phyloP scores from a whole-genome alignment of 1,140 invertebrate genomes.

The Drosophila sp. region DNA sequence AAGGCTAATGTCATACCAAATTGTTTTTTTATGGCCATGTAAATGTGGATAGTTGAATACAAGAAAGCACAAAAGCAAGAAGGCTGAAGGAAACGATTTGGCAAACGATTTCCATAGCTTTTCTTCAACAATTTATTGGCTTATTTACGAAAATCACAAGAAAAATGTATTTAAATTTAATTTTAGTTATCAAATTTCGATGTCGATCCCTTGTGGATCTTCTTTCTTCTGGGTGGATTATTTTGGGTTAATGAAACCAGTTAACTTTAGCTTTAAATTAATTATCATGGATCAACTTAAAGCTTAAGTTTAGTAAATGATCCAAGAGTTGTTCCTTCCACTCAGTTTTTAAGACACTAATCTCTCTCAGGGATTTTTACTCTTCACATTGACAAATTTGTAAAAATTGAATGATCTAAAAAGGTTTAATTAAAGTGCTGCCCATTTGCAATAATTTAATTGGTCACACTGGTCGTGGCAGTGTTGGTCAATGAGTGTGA shows the following conservation, averaged over 20 bases:
- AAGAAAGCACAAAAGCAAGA: neutral
- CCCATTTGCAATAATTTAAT: neutral
- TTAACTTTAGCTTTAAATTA: no score
- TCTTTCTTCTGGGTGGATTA: no score
- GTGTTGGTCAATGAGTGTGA: neutral
- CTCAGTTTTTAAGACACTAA: no score
- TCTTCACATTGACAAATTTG: neutral
- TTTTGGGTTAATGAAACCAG: no score
- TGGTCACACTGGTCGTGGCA: neutral
- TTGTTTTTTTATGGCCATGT: conserved; percentile 19
- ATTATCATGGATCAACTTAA: no score
- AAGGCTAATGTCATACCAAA: conserved; percentile 18
- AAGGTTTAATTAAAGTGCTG: neutral
- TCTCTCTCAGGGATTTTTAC: no score
- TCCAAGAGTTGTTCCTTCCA: no score
- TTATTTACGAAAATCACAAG: no score
- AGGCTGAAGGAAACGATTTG: neutral
- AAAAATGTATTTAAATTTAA: no score
- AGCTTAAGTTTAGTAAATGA: no score
- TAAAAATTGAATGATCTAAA: neutral
- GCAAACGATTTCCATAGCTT: neutral
- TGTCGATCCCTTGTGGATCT: no score
- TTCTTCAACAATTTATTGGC: neutral
- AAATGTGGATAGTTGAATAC: conserved; percentile 5
- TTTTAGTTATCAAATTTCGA: no score